Evolutionary conservation across 2,888 invertebrate genomes (phyloP).

Genomic region (Eilema caniola): DNA sequence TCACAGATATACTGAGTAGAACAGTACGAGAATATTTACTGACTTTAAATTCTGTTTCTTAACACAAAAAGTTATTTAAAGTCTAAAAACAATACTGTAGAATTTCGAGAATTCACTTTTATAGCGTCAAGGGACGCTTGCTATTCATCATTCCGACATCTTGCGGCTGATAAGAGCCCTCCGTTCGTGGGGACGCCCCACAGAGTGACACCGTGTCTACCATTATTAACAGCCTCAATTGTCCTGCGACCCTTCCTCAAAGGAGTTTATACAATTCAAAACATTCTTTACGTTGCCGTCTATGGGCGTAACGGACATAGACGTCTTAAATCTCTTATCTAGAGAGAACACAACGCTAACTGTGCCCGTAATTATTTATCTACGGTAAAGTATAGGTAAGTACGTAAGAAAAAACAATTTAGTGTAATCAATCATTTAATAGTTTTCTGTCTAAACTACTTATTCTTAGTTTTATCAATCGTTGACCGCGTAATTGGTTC

Average conservation of each 20-base stretch:
- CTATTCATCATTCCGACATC: conserved; percentile 48
- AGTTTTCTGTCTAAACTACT: background rate
- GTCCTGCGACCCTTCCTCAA: conserved; percentile 34
- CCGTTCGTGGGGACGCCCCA: conserved; percentile 31
- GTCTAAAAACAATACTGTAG: conserved; percentile 6
- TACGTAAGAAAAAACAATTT: background rate
- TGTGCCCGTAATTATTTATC: too few relatives aligned
- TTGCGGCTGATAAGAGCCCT: conserved; percentile 39
- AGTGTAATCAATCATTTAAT: background rate
- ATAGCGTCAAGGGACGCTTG: conserved; percentile 23
- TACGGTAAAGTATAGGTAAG: background rate
- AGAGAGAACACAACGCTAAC: background rate
- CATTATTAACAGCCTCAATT: conserved; percentile 44
- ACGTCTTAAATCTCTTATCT: conserved; percentile 1
- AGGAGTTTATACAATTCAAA: conserved; percentile 42
- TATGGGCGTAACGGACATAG: background rate
- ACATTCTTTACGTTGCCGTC: conserved; percentile 5
- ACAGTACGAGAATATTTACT: too few relatives aligned
- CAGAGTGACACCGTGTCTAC: conserved; percentile 30
- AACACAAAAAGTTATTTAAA: background rate
- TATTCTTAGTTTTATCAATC: too few relatives aligned
- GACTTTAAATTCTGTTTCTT: background rate
- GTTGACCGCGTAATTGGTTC: too few relatives aligned
- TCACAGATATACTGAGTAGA: too few relatives aligned
- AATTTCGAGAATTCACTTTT: conserved; percentile 10